Conservation (phyloP, 2,113 vertebrate genomes). For the Raja brachyura region DNA sequence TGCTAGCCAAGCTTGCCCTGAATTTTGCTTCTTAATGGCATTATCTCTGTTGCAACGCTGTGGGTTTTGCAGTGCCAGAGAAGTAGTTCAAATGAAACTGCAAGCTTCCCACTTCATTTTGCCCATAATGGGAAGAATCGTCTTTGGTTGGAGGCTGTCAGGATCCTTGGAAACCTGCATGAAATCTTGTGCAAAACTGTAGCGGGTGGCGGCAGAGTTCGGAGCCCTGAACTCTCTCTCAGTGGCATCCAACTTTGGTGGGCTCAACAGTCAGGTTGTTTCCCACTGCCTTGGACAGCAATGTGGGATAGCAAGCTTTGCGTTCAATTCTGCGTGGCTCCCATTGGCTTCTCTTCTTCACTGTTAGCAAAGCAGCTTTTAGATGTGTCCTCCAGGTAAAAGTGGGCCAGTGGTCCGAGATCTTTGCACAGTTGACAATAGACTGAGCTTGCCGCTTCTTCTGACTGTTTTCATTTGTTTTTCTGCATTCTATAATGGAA, state of each 20-base stretch:
- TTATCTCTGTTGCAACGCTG: no score
- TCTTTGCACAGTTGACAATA: conserved; percentile 9
- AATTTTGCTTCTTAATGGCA: not conserved
- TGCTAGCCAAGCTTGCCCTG: not conserved
- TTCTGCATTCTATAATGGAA: conserved; percentile 75
- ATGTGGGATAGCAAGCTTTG: not conserved
- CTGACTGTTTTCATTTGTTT: conserved; percentile 74
- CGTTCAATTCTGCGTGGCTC: not conserved
- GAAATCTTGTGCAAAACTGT: not conserved
- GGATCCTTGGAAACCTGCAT: not conserved
- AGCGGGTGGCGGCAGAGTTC: not conserved
- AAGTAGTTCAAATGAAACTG: not conserved
- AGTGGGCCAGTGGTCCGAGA: not conserved
- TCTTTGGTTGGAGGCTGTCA: not conserved
- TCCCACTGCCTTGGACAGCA: not conserved
- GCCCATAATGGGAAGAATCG: not conserved
- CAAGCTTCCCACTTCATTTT: not conserved
- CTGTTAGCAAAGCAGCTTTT: not conserved
- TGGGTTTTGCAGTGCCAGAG: not conserved
- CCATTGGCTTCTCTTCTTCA: not conserved
- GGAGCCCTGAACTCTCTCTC: not conserved
- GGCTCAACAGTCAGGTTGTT: not conserved
- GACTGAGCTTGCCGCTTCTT: conserved; percentile 66
- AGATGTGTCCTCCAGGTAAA: conserved; percentile 2
- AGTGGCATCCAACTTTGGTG: not conserved